Evolutionary conservation across 2,888 invertebrate genomes (phyloP), one percentile per base, ranked within the genome.

Genomic region (Mesopsocus fuscifrons): DNA sequence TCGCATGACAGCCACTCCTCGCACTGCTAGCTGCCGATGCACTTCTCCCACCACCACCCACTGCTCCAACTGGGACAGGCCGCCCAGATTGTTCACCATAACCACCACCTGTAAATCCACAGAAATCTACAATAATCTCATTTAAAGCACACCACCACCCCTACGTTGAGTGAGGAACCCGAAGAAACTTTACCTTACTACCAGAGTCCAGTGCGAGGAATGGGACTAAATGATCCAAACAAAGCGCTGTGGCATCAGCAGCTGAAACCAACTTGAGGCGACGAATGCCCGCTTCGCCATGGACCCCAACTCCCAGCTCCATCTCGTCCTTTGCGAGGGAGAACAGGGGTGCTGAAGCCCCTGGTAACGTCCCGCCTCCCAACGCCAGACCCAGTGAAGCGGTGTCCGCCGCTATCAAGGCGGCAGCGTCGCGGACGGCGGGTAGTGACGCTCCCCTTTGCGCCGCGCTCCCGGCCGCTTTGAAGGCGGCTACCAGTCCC

Each of bases 81-180:
- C 73, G 20, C 87, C 85, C 42, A 83, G 64, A 58, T 88, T 89
- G 60, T 85, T 84, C 3, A 89, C 59, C 51, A 85, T 64, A 6
- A 77, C 65, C 1, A 71, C 76, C 2, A 82, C 26, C 26, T 26
- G 11, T 6, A 26, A 26, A n/a, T n/a, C n/a, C n/a, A n/a, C n/a
- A n/a, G n/a, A n/a, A n/a, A n/a, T n/a, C n/a, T n/a, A n/a, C n/a
- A n/a, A n/a, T n/a, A n/a, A n/a, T n/a, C n/a, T n/a, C n/a, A n/a
- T n/a, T n/a, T n/a, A n/a, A n/a, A n/a, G n/a, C n/a, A n/a, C n/a
- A n/a, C n/a, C n/a, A n/a, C n/a, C n/a, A n/a, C n/a, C n/a, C n/a
- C n/a, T n/a, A n/a, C n/a, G n/a, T n/a, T n/a, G n/a, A n/a, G n/a
- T n/a, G n/a, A n/a, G n/a, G n/a, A n/a, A n/a, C n/a, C n/a, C n/a